Percentiles rank a stretch among this genome's conserved stretches.
phyloP scores from a whole-genome alignment of 2,888 invertebrate species.

The Sesia apiformis region DNA sequence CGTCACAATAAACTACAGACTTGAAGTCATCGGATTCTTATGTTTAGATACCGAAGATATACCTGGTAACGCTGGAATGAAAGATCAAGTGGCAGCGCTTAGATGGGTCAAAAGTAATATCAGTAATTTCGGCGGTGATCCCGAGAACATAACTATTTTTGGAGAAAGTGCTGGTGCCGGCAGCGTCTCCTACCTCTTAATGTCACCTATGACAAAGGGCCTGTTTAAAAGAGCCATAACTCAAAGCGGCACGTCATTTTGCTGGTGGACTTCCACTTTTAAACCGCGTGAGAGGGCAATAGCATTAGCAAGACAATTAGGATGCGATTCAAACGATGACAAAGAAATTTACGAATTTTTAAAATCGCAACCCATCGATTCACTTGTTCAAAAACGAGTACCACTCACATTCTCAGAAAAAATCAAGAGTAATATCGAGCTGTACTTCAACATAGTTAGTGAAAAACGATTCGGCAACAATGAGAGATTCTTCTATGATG shows the following conservation, averaged over 20 bases:
- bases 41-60: slow-evolving; percentile 27
- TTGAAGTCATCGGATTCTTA: slow-evolving; percentile 30
- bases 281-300: slow-evolving; percentile 48
- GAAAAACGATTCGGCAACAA: background rate
- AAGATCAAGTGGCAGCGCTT: slow-evolving; percentile 35
- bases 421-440: slow-evolving; percentile 14
- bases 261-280: slow-evolving; percentile 61
- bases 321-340: slow-evolving; percentile 2
- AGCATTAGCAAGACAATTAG: slow-evolving; percentile 4
- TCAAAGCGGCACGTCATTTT: slow-evolving; percentile 76
- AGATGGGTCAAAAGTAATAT: slow-evolving; percentile 38
- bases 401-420: slow-evolving; percentile 10
- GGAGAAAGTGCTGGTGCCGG: slow-evolving; percentile 40
- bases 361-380: slow-evolving; percentile 1
- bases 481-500: slow-evolving; percentile 3
- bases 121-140: slow-evolving; percentile 32
- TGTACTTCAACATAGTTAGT: background rate
- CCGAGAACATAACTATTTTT: slow-evolving; percentile 33
- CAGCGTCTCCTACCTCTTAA: slow-evolving; percentile 25
- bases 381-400: background rate
- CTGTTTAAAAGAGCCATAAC: slow-evolving; percentile 61
- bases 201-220: slow-evolving; percentile 43
- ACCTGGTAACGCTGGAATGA: slow-evolving; percentile 35
- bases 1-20: slow-evolving; percentile 32
- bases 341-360: slow-evolving; percentile 7